These are phyloP conservation scores for Sussaba pulchella DNA, from an alignment of 2,888 invertebrate genomes.

Conservation along the genomic window DNA sequence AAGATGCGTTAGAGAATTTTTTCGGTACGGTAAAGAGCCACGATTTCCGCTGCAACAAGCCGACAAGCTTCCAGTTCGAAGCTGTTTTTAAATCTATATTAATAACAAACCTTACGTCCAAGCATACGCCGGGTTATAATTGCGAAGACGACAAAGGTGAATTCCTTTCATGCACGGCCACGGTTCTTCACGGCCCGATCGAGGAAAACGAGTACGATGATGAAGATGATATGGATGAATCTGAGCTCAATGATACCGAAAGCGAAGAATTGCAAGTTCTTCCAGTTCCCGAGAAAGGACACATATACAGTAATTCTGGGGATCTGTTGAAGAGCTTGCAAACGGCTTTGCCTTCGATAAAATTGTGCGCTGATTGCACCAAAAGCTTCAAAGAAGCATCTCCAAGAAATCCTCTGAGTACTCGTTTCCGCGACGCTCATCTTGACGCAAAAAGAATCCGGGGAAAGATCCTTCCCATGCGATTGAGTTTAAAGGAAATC, in stretches of 20 bases:
- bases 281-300: constrained; percentile 14
- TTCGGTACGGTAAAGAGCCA: constrained; percentile 39
- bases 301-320: neutral
- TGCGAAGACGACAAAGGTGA: constrained; percentile 26
- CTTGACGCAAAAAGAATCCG: neutral
- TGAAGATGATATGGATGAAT: neutral
- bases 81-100: constrained; percentile 32
- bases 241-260: neutral
- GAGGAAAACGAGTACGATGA: neutral
- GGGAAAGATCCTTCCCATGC: neutral
- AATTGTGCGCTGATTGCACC: neutral
- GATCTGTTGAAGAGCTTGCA: constrained; percentile 26
- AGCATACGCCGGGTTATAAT: constrained; percentile 32
- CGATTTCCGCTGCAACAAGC: constrained; percentile 17
- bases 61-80: constrained; percentile 31
- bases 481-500: neutral
- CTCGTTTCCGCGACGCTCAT: neutral
- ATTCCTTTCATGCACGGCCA: neutral
- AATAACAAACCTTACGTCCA: constrained; percentile 26
- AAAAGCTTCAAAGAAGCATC: neutral
- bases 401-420: neutral
- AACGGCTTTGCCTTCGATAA: neutral
- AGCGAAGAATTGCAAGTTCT: neutral
- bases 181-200: neutral
- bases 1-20: constrained; percentile 23